Conservation (phyloP, 2,113 vertebrate species). For the Pygoscelis adeliae region DNA sequence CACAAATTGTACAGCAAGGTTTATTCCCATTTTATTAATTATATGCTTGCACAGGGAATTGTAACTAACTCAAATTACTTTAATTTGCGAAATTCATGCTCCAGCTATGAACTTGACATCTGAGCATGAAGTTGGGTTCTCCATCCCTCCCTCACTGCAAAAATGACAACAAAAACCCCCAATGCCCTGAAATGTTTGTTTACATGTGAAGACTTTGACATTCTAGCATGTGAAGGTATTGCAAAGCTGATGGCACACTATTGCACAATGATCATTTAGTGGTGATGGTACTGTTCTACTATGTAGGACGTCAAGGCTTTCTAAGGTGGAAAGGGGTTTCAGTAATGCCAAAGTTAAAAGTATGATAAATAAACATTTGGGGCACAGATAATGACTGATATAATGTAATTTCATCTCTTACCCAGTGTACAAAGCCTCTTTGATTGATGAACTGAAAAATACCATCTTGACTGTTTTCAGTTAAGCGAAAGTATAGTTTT, state of each 20-base stretch:
- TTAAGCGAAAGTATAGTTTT: neutral
- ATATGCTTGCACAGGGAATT: conserved; percentile 40
- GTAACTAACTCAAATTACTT: conserved; percentile 21
- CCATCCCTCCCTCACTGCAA: neutral
- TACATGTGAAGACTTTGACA: neutral
- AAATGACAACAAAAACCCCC: neutral
- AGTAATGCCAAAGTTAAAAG: neutral
- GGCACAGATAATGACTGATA: neutral
- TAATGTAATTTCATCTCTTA: neutral
- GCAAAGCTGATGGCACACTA: neutral
- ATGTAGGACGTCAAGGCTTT: neutral
- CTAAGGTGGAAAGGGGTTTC: neutral
- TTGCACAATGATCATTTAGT: neutral
- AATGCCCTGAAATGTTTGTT: neutral
- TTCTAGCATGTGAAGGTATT: neutral
- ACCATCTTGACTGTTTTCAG: neutral
- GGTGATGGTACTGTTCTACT: neutral
- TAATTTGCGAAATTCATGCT: conserved; percentile 30
- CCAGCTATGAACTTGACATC: neutral
- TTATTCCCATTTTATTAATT: conserved; percentile 68
- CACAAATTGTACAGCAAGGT: conserved; percentile 57
- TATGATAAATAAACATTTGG: neutral
- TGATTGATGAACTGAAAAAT: neutral
- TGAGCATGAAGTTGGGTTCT: neutral
- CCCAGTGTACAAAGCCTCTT: neutral